Evolutionary conservation across 2,113 vertebrate species (phyloP), one percentile per base, ranked within the genome.

Genomic region (Acrocephalus arundinaceus): DNA sequence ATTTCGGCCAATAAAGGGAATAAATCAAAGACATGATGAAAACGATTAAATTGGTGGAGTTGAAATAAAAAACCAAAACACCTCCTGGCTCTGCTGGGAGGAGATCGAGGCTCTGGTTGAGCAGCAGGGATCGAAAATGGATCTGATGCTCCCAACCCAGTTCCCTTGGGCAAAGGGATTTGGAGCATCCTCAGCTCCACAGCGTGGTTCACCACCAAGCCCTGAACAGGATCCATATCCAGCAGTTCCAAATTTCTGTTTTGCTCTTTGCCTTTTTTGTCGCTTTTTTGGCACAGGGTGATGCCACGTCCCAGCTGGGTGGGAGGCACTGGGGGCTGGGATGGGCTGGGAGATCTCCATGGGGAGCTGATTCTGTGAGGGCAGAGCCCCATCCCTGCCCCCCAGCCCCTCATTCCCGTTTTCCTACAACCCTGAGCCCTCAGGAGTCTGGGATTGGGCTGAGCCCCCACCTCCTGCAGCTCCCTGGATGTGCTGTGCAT

Each of bases 231-330:
- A 5, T 28, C 30, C 46, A 11, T 24, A 55, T 6, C 71, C 65
- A 54, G 57, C 1, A 7, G 68, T 31, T 62, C 35, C 71, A 59
- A 14, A 35, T 79, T 48, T 79, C 1, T 15, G 3, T 27, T 52
- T 61, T 30, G 3, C 61, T 33, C 3, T n/a, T 91, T 46, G 72
- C 58, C 65, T 67, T 68, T 90, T 48, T 57, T 43, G 37, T 13
- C 17, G 0, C 19, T 4, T 7, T 82, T 80, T 62, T 78, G 61
- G 66, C 10, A 2, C 1, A 1, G 35, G 39, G 7, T 0, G 9
- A 25, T 74, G 89, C 85, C 59, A 10, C 27, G 0, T 72, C 82
- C 68, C 4, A 0, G 59, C 46, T 15, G 91, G 77, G 68, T 31
- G 70, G 89, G 77, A 80, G 62, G 41, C 73, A 23, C 49, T 1